phyloP scores from a whole-genome alignment of 2,888 invertebrate species.

The Thymelicus acteon region DNA sequence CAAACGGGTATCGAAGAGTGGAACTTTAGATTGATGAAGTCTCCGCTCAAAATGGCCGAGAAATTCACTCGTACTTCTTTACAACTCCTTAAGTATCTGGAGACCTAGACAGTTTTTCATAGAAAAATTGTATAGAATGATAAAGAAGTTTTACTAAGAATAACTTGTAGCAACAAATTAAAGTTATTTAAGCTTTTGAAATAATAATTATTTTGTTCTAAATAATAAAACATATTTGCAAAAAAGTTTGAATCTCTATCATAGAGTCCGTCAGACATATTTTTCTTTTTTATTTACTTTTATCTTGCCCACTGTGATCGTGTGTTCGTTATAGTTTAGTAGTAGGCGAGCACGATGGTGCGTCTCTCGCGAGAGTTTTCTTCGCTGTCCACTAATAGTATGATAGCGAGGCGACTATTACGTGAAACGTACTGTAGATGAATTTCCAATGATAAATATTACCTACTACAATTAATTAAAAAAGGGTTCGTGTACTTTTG shows the following conservation, averaged over 20 bases:
- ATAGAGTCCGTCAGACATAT: too few species aligned
- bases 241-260: background rate
- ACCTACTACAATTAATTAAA: too few species aligned
- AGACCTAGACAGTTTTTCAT: background rate
- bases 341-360: too few species aligned
- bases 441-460: too few species aligned
- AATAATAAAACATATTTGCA: background rate
- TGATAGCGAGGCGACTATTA: too few species aligned
- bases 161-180: background rate
- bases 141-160: background rate
- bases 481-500: too few species aligned
- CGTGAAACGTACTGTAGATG: too few species aligned
- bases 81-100: constrained; percentile 18
- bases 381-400: too few species aligned
- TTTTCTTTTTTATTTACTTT: too few species aligned
- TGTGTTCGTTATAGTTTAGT: too few species aligned
- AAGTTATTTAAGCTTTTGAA: background rate
- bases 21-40: constrained; percentile 34
- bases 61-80: constrained; percentile 4
- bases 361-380: too few species aligned
- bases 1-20: constrained; percentile 34
- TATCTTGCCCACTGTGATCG: too few species aligned
- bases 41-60: constrained; percentile 12
- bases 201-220: background rate
- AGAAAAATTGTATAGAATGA: constrained; percentile 1